phyloP scores from a whole-genome alignment of 2,113 vertebrate species.

The Lagopus muta region DNA sequence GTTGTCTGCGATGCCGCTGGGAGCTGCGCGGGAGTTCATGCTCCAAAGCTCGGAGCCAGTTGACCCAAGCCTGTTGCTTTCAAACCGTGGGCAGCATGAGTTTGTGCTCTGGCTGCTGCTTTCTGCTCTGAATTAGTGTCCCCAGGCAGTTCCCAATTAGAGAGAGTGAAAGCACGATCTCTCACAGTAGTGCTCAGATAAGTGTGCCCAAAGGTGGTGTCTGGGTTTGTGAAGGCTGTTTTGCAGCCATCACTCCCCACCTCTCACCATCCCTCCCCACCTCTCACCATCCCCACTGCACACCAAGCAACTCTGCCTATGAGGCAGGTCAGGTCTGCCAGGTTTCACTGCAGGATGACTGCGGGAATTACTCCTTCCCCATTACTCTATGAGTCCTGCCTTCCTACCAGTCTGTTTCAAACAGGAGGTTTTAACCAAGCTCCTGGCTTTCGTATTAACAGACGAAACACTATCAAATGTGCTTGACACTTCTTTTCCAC shows the following conservation, averaged over 20 bases:
- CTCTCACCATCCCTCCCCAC: rapidly evolving
- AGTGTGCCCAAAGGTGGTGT: neutral
- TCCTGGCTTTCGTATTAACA: constrained; percentile 35
- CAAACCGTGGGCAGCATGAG: neutral
- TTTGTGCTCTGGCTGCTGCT: neutral
- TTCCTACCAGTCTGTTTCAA: neutral
- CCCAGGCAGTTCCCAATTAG: neutral
- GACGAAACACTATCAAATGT: constrained; percentile 28
- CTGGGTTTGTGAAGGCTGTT: neutral
- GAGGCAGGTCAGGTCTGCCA: neutral
- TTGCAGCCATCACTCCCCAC: neutral
- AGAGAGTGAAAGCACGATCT: neutral
- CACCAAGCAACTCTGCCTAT: rapidly evolving
- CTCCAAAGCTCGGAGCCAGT: neutral
- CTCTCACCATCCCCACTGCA: rapidly evolving
- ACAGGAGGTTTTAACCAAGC: constrained; percentile 46
- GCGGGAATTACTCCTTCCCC: neutral
- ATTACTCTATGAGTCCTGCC: neutral
- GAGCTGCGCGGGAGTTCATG: neutral
- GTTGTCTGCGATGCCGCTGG: neutral
- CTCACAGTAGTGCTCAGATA: neutral
- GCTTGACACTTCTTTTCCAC: neutral
- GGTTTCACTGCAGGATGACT: neutral
- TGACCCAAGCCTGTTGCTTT: neutral
- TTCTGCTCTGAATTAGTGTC: neutral